Evolutionary conservation across 1,140 invertebrate genomes (phyloP), one percentile per base, ranked within the genome.

Genomic region (Trachymyrmex septentrionalis): DNA sequence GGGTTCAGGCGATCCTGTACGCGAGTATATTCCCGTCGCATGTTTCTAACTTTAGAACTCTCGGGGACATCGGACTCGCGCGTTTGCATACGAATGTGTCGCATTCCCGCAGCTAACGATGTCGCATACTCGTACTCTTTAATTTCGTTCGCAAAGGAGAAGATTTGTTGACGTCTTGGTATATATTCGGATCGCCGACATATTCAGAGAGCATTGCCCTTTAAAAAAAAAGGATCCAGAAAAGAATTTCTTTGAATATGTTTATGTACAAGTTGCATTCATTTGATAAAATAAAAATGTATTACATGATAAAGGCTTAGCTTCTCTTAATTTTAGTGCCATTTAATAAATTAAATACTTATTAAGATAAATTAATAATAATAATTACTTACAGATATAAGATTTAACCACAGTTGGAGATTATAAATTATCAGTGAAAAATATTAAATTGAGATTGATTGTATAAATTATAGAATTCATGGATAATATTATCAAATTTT

Each of bases 21-120:
- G 73, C 66, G 81, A 76, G 81, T 73, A 21, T 75, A 85, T 76
- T 85, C 69, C 21, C 16, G 53, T 80, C 80, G 76, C 34, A 57
- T 27, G 57, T 69, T 73, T 81, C 88, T 89, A 89, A 88, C 88
- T 89, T 89, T 89, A 88, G 88, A 48, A 71, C 66, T 12, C 24
- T 78, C 27, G 88, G 72, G 75, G 82, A 89, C 84, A 81, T 67
- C 66, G 86, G 57, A 77, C 85, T 27, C 63, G 19, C 71, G 64
- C 53, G 66, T 86, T 86, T 76, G 84, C 69, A 88, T 86, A 76
- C 71, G 86, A 87, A 88, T 88, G 77, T 86, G 67, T 59, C 85
- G 85, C 86, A 80, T 85, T 69, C 82, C 77, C 66, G 72, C 66
- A 57, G 67, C 57, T 73, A 88, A 69, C 71, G 44, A 78, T 80